Conservation (phyloP, 2,113 vertebrate species). For the Gallinago undulata region DNA sequence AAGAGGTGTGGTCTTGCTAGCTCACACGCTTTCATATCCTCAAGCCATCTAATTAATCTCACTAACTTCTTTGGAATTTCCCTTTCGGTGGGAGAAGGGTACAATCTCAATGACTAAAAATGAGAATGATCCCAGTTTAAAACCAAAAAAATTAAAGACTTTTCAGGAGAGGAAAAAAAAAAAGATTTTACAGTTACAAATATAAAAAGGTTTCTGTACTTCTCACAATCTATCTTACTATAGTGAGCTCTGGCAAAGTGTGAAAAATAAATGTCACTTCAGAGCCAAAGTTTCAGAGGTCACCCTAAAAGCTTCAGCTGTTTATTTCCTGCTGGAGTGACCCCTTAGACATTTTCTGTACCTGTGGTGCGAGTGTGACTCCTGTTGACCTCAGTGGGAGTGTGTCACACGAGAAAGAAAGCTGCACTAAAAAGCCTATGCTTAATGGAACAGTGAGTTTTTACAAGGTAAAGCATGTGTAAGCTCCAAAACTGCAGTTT, state of each 20-base stretch:
- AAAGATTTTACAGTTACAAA: rapidly evolving
- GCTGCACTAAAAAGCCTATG: neutral
- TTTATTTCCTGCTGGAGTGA: neutral
- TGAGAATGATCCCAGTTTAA: neutral
- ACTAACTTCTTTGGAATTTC: neutral
- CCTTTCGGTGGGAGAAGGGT: neutral
- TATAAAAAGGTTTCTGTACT: neutral
- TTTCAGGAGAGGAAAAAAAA: neutral
- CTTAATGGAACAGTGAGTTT: neutral
- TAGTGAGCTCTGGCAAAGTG: neutral
- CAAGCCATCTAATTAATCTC: neutral
- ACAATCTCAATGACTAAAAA: neutral
- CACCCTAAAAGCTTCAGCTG: neutral
- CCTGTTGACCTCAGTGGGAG: neutral
- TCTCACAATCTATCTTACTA: neutral
- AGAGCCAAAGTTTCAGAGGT: neutral
- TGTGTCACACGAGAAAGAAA: neutral
- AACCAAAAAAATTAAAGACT: neutral
- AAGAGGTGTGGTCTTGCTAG: neutral
- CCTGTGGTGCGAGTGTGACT: neutral
- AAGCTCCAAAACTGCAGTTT: neutral
- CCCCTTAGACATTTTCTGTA: neutral
- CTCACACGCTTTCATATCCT: neutral
- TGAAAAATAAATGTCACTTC: neutral
- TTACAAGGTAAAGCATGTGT: neutral